Evolutionary conservation across 2,113 vertebrate species (phyloP).

Genomic region (Nyctereutes procyonoides): DNA sequence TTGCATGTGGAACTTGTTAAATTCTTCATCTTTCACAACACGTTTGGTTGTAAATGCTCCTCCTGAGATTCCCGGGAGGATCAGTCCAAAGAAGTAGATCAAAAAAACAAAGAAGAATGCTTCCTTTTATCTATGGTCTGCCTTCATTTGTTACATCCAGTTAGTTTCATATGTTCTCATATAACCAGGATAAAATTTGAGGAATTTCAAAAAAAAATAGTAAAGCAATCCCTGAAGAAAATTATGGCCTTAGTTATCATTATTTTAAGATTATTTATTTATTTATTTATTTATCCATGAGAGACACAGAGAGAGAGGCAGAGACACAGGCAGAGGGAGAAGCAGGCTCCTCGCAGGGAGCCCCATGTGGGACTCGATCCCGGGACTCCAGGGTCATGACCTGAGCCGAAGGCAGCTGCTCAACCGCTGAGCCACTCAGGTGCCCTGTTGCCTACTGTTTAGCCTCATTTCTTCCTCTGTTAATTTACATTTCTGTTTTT

Average conservation of each 20-base stretch:
- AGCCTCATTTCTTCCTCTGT: neutral
- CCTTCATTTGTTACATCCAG: neutral
- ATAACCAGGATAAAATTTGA: slow-evolving; percentile 17
- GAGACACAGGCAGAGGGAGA: too few relatives aligned
- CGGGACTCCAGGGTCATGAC: too few relatives aligned
- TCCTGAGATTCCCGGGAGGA: neutral
- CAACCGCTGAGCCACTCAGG: too few relatives aligned
- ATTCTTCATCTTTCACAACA: slow-evolving; percentile 38
- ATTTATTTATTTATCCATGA: too few relatives aligned
- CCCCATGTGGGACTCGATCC: too few relatives aligned
- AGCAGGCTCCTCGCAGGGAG: too few relatives aligned
- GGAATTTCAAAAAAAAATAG: neutral
- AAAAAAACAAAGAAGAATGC: neutral
- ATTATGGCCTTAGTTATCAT: neutral
- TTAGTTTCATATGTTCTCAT: neutral
- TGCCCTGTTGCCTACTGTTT: neutral
- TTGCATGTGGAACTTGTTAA: slow-evolving; percentile 18
- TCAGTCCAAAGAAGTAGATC: slow-evolving; percentile 22
- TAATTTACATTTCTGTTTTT: slow-evolving; percentile 56
- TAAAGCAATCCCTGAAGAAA: neutral
- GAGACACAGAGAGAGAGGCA: too few relatives aligned
- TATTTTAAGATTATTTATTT: too few relatives aligned
- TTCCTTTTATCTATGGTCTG: neutral
- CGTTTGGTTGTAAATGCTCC: neutral
- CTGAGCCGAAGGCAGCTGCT: too few relatives aligned